These are phyloP conservation scores for Saccostrea cuccullata DNA, from an alignment of 1,140 invertebrate species.

Conservation along the genomic window DNA sequence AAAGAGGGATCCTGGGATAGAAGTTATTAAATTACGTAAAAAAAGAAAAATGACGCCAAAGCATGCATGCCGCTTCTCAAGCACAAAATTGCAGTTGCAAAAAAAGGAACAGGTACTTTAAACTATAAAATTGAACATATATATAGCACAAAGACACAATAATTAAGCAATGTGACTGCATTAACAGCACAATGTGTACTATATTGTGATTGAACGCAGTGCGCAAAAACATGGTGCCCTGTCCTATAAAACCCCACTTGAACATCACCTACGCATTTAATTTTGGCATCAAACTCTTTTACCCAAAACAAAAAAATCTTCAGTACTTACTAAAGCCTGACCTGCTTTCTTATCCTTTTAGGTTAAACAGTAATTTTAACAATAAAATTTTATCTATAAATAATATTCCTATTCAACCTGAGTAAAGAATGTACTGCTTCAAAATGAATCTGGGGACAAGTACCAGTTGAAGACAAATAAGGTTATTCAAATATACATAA, in stretches of 20 bases:
- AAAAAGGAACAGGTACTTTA: too few species aligned
- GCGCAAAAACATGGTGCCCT: conserved; percentile 24
- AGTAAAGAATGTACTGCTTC: too few species aligned
- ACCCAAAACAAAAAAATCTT: too few species aligned
- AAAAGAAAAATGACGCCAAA: not conserved
- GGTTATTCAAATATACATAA: too few species aligned
- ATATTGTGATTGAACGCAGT: conserved; percentile 26
- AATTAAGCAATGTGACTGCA: conserved; percentile 1
- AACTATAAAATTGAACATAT: not conserved
- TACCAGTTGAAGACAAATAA: too few species aligned
- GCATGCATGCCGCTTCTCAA: not conserved
- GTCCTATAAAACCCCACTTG: not conserved
- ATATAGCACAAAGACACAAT: not conserved
- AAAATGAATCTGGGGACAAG: too few species aligned
- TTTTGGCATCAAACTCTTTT: not conserved
- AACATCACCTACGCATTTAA: not conserved
- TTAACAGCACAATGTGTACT: conserved; percentile 3
- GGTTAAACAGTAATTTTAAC: not conserved
- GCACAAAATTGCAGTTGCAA: not conserved
- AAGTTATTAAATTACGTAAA: not conserved
- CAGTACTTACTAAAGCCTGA: not conserved
- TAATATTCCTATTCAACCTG: too few species aligned
- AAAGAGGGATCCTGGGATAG: conserved; percentile 39
- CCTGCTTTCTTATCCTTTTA: conserved; percentile 17
- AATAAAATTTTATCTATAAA: too few species aligned